Percentiles rank a stretch among this genome's conserved stretches.
Evolutionary conservation across 2,888 invertebrate species (phyloP).

Genomic region (Smittia aterrima): DNA sequence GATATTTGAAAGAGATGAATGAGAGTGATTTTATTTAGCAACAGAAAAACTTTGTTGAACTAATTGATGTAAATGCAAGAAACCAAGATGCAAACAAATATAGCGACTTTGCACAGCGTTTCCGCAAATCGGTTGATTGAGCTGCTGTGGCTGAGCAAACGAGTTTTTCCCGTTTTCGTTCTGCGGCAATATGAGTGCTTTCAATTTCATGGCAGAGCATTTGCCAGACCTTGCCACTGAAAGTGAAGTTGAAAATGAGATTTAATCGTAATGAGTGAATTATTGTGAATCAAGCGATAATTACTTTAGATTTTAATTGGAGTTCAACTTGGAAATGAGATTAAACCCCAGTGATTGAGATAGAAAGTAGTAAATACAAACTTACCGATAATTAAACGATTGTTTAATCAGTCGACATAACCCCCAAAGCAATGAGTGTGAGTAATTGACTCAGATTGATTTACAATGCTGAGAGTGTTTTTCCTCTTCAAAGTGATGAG

Average conservation of each 20-base stretch:
- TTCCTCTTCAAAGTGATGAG: neutral
- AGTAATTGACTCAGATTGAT: neutral
- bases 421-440: neutral
- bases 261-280: neutral
- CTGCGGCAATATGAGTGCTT: neutral
- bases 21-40: too few species aligned
- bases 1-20: too few species aligned
- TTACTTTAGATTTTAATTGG: neutral
- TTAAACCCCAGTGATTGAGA: neutral
- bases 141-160: neutral
- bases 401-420: neutral
- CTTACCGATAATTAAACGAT: neutral
- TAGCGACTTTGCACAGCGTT: neutral
- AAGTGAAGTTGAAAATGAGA: constrained; percentile 8
- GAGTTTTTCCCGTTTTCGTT: neutral
- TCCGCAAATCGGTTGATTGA: neutral
- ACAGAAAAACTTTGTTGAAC: too few species aligned
- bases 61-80: too few species aligned
- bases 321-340: neutral
- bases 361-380: neutral
- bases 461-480: neutral
- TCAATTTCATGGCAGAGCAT: neutral
- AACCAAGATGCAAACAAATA: neutral
- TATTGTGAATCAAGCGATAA: neutral
- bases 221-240: neutral